Evolutionary conservation across 2,113 vertebrate genomes (phyloP), one percentile per base, ranked within the genome.

Genomic region (Brachyistius frenatus): DNA sequence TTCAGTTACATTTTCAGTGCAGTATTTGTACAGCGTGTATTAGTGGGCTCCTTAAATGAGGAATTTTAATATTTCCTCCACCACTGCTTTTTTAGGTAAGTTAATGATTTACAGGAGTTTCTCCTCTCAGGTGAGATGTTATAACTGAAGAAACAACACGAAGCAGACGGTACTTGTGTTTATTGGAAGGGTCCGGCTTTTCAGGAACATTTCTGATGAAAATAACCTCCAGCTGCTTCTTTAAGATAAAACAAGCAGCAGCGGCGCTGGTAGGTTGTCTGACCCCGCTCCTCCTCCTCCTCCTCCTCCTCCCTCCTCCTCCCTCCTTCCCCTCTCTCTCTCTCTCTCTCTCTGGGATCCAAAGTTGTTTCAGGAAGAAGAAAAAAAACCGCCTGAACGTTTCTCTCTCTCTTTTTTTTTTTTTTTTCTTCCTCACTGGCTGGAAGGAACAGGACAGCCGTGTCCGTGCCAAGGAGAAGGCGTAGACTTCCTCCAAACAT

Each of bases 401-500:
- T 60, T 63, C 81, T 66, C 76, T 50, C n/a, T 73, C 62, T 63
- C 39, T 10, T 80, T 67, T 75, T 52, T 52, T 16, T 73, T 58
- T 63, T 41, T 13, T 57, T 71, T 54, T 32, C 36, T 73, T 23
- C 64, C 62, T 72, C 65, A 13, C 71, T 54, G 7, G 35, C 73
- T 83, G 57, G 57, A 53, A 81, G 77, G 69, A 84, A 78, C 86
- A 81, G 81, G 83, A 87, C 86, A 50, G 66, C 13, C 73, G 47
- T 1, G 61, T 83, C 68, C 50, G 81, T 74, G 74, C 88, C 75
- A 83, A 70, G 58, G 84, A 86, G 90, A 91, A 92, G 91, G 93
- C 91, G 93, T 88, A 82, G 39, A 93, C 91, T 92, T 93, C 92
- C 93, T 90, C 68, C 78, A 65, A 81, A 86, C 86, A 68, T 86